Percentiles rank a stretch among this genome's conserved stretches.
Evolutionary conservation across 2,797 vertebrate species (phyloP).

Genomic region (Acanthurus tractus): DNA sequence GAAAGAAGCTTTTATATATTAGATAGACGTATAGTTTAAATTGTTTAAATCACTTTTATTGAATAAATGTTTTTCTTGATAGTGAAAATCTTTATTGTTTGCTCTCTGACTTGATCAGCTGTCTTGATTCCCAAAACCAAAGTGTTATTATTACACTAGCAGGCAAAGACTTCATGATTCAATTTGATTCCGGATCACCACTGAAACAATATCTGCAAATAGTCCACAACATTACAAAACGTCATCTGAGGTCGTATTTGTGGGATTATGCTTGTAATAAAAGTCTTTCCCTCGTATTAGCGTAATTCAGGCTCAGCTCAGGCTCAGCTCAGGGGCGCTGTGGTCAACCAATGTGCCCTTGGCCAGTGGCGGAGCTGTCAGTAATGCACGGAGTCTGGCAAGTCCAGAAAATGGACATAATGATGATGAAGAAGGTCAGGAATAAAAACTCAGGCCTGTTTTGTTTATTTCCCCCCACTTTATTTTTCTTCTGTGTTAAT

Average conservation of each 20-base stretch:
- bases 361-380: conserved; percentile 47
- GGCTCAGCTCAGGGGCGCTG: conserved; percentile 74
- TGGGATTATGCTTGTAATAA: conserved; percentile 91
- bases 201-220: conserved; percentile 58
- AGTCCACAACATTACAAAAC: conserved; percentile 82
- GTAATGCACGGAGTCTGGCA: conserved; percentile 44
- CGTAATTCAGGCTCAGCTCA: conserved; percentile 63
- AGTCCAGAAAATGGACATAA: conserved; percentile 56
- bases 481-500: conserved; percentile 30
- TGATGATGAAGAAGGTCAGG: conserved; percentile 58
- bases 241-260: conserved; percentile 89
- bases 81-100: not conserved
- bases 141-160: conserved; percentile 23
- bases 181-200: conserved; percentile 37
- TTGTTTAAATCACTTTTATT: not conserved
- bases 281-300: conserved; percentile 85
- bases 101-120: conserved; percentile 1
- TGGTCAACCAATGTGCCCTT: conserved; percentile 70
- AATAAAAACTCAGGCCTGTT: conserved; percentile 60
- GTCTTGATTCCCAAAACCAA: not conserved
- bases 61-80: not conserved
- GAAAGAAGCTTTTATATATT: not conserved
- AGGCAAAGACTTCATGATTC: conserved; percentile 14
- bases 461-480: conserved; percentile 38
- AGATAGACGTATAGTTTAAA: not conserved